Evolutionary conservation across 1,140 invertebrate genomes (phyloP).

Genomic region (Meloidogyne floridensis): DNA sequence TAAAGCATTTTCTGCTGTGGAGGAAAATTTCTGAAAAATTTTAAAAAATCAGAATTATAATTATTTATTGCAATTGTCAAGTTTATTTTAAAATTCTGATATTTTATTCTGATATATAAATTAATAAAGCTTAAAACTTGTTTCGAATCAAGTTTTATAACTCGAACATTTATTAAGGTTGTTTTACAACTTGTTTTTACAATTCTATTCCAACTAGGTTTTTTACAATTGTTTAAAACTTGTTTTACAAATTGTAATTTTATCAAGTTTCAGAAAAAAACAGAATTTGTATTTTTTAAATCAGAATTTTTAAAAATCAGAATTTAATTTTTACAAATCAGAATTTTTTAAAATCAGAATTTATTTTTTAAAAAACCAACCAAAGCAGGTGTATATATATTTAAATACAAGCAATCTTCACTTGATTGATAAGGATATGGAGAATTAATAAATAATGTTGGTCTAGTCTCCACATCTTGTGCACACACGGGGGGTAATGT

Average conservation of each 20-base stretch:
- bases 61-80: no score
- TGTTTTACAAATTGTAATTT: no score
- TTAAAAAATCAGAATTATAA: no score
- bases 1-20: slow-evolving; percentile 9
- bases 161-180: no score
- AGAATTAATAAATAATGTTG: slow-evolving; percentile 50
- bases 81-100: no score
- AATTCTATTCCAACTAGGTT: no score
- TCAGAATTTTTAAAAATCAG: slow-evolving; percentile 33
- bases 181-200: no score
- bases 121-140: no score
- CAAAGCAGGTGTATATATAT: slow-evolving; percentile 76
- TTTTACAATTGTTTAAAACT: no score
- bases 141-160: no score
- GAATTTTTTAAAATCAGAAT: slow-evolving; percentile 12
- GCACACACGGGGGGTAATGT: slow-evolving; percentile 51
- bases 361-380: slow-evolving; percentile 41
- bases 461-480: slow-evolving; percentile 56
- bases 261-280: no score
- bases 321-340: slow-evolving; percentile 28
- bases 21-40: slow-evolving; percentile 21
- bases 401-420: slow-evolving; percentile 71
- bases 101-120: no score
- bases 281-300: neutral
- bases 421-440: slow-evolving; percentile 56